Base-by-base conservation (phyloP, 1,140 invertebrate species). In the Diorhabda carinulata region DNA sequence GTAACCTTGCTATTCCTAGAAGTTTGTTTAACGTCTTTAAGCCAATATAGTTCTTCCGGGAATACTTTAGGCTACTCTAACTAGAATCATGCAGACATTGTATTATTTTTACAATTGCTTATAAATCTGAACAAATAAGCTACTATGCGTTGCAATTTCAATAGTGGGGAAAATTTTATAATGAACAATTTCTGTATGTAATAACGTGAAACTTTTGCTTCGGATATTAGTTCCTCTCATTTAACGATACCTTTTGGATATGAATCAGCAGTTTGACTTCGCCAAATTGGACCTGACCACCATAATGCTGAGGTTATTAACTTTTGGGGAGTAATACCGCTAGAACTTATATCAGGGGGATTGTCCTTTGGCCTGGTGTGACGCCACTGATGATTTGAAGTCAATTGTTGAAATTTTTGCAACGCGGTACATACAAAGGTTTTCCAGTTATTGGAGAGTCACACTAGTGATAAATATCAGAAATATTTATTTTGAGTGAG, bases 271-370 rank as follows among this genome's bases (percentile, higher is more conserved):
- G 8, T 42, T 52, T 70, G 9, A 40, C 25, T 25, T 25, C 25
- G 45, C 64, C 25, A 71, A 10, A 56, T 3, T 4, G 64, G 71
- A 5, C 68, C 67, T 10, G 45, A 5, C 61, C 61, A 82, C 79
- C 80, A 81, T 58, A 78, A 52, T 3, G 71, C 56, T 10, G 61
- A 63, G 5, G 72, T 67, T 8, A 72, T 62, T 2, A 82, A 61
- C 9, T 70, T 45, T 43, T 8, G 4, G 9, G 75, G 72, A 9
- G 57, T 10, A 2, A 73, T 10, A 6, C 76, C 78, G 4, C 76
- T 44, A 6, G 77, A 76, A 9, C 74, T 71, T 7, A 74, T 60
- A 61, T 79, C 78, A 5, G 78, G 77, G 1, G 76, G 79, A 65
- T 80, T 80, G 2, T 73, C 44, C 2, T 3, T 4, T 3, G 74